Percentiles rank a stretch among this genome's conserved stretches.
Conservation (phyloP, 2,797 vertebrate genomes). For the Malurus leucopterus region DNA sequence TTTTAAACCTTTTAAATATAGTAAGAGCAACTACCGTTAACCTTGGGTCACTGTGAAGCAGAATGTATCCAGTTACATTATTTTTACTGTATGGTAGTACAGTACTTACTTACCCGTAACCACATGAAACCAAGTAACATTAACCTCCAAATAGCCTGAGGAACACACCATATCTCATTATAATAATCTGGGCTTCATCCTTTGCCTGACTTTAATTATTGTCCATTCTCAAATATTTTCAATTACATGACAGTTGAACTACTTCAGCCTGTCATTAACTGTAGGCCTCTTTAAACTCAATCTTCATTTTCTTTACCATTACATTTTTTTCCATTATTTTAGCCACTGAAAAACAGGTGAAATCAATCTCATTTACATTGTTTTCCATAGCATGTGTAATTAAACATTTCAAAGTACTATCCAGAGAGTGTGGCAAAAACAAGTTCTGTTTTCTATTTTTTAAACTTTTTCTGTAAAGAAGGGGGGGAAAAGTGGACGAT, state of each 20-base stretch:
- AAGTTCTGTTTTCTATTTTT: background rate
- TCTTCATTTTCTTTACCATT: conserved; percentile 57
- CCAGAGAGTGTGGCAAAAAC: conserved; percentile 9
- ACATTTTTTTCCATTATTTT: conserved; percentile 25
- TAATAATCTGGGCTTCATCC: conserved; percentile 66
- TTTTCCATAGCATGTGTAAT: conserved; percentile 34
- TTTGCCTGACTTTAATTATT: conserved; percentile 74
- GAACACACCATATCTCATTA: conserved; percentile 44
- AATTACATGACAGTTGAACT: conserved; percentile 68
- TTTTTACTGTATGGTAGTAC: conserved; percentile 64
- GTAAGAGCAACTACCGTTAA: conserved; percentile 62
- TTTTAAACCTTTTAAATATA: conserved; percentile 69
- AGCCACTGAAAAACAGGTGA: conserved; percentile 32
- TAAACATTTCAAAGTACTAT: conserved; percentile 53
- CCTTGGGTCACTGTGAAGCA: conserved; percentile 55
- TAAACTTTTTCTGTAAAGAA: background rate
- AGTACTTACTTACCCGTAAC: conserved; percentile 69
- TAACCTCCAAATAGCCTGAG: conserved; percentile 65
- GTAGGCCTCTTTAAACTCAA: conserved; percentile 64
- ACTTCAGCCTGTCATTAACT: conserved; percentile 71
- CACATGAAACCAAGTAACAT: conserved; percentile 66
- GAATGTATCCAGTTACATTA: conserved; percentile 63
- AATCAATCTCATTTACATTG: conserved; percentile 32
- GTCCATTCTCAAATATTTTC: conserved; percentile 64
- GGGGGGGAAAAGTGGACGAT: background rate